Conservation (phyloP, 2,888 invertebrate species). For the Phaonia tiefii region DNA sequence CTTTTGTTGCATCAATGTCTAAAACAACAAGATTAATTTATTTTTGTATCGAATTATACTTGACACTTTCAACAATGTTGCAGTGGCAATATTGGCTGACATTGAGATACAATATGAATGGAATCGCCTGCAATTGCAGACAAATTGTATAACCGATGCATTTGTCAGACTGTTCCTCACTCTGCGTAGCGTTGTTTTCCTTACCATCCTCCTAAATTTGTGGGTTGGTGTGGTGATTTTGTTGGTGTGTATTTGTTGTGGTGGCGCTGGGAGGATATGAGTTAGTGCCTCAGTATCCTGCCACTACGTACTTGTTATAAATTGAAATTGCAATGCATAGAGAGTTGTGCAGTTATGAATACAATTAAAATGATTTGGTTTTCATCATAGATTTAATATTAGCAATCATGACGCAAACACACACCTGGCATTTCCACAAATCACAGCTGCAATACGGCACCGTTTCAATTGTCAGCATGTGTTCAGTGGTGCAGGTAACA, state of each 20-base stretch:
- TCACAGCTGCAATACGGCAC: no score
- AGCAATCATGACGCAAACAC: no score
- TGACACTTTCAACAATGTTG: conserved; percentile 45
- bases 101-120: neutral
- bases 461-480: conserved; percentile 9
- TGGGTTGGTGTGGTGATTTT: no score
- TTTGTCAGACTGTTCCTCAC: neutral
- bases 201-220: no score
- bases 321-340: conserved; percentile 30
- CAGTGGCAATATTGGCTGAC: neutral
- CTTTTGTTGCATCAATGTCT: conserved; percentile 29
- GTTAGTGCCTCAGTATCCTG: neutral
- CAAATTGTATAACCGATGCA: neutral
- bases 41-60: conserved; percentile 47
- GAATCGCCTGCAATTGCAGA: neutral
- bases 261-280: no score
- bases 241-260: no score
- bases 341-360: conserved; percentile 35
- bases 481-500: no score
- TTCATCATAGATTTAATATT: neutral
- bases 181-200: neutral
- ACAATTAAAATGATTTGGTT: conserved; percentile 38
- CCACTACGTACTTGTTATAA: conserved; percentile 3
- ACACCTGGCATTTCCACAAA: no score
- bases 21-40: conserved; percentile 50